Evolutionary conservation across 37 sponge, comb jelly and placozoan species (phyloP).

Genomic region (Cladorhizidae sp.): DNA sequence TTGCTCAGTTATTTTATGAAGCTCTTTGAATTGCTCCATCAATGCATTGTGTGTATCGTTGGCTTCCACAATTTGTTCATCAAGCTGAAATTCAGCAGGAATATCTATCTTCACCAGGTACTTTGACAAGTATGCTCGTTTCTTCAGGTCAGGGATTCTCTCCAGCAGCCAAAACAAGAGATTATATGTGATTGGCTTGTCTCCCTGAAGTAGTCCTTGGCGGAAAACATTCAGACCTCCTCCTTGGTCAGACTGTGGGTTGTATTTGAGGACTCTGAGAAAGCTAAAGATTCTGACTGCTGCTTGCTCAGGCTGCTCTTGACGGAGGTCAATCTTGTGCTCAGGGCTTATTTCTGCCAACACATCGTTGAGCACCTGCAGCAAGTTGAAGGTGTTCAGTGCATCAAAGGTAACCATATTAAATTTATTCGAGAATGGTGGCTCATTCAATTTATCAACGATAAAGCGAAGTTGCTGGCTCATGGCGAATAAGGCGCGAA

Average conservation of each 20-base stretch:
- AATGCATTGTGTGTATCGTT: conserved; percentile 68
- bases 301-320: conserved; percentile 94
- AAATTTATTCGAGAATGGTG: conserved; percentile 78
- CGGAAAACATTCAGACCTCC: conserved; percentile 73
- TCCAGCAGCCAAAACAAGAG: conserved; percentile 85
- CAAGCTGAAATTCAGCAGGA: conserved; percentile 87
- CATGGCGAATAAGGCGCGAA: conserved; percentile 45
- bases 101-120: conserved; percentile 92
- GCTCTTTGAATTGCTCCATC: conserved; percentile 92
- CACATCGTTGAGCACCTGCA: conserved; percentile 98
- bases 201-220: conserved; percentile 80
- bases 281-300: conserved; percentile 88
- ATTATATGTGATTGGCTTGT: conserved; percentile 80
- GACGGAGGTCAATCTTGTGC: conserved; percentile 91
- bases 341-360: conserved; percentile 88
- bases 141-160: conserved; percentile 79
- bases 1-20: conserved; percentile 88
- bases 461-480: conserved; percentile 87
- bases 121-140: conserved; percentile 84
- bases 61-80: conserved; percentile 77
- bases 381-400: conserved; percentile 78
- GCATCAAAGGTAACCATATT: conserved; percentile 94
- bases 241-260: conserved; percentile 57
- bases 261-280: conserved; percentile 89
- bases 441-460: conserved; percentile 85